phyloP scores from a whole-genome alignment of 2,888 invertebrate species.

The Harpalus rubripes region DNA sequence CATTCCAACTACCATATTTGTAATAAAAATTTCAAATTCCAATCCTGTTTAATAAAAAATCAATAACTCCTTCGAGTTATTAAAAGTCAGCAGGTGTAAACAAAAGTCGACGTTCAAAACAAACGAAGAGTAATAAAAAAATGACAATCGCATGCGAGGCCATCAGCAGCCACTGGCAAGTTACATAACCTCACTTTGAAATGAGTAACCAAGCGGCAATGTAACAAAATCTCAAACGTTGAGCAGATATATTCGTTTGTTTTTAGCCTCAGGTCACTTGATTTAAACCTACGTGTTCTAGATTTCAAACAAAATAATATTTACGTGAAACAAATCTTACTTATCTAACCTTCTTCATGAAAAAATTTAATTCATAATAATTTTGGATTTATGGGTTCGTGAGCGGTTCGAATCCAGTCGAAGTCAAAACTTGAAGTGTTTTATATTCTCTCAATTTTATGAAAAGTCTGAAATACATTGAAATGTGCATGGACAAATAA shows the following conservation, averaged over 20 bases:
- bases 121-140: slow-evolving; percentile 24
- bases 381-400: too few species aligned
- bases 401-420: too few species aligned
- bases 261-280: slow-evolving; percentile 19
- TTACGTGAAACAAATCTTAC: not conserved
- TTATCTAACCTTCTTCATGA: too few species aligned
- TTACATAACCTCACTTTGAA: slow-evolving; percentile 36
- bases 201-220: slow-evolving; percentile 18
- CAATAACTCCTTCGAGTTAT: slow-evolving; percentile 9
- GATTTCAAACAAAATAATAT: not conserved
- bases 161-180: slow-evolving; percentile 24
- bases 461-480: too few species aligned
- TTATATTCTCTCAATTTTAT: too few species aligned
- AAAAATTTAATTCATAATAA: too few species aligned
- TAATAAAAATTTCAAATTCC: slow-evolving; percentile 16
- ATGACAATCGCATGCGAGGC: slow-evolving; percentile 45
- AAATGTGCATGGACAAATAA: too few species aligned
- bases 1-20: slow-evolving; percentile 27
- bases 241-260: slow-evolving; percentile 19
- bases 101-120: slow-evolving; percentile 24
- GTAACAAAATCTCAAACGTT: slow-evolving; percentile 33
- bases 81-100: slow-evolving; percentile 40
- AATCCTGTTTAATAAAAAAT: slow-evolving; percentile 17
- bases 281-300: slow-evolving; percentile 18
- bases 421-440: too few species aligned